Conservation (phyloP, 2,888 invertebrate genomes). For the Leucophenga montana region DNA sequence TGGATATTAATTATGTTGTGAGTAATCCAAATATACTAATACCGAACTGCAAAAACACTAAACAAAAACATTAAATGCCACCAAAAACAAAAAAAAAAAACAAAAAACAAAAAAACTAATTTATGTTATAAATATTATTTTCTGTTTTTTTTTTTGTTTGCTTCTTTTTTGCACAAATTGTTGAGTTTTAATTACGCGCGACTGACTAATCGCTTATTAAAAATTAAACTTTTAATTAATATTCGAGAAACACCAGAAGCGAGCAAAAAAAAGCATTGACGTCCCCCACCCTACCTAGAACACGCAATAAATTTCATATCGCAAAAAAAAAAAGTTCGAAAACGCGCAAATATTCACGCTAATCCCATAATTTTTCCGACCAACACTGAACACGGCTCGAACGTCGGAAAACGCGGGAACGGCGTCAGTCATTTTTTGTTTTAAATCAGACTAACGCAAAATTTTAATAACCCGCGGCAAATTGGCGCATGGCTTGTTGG, state of each 20-base stretch:
- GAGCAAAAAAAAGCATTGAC: no score
- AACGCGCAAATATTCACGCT: conserved; percentile 37
- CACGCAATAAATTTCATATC: conserved; percentile 3
- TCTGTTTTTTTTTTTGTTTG: conserved; percentile 29
- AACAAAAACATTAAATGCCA: no score
- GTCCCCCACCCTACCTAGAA: conserved; percentile 34
- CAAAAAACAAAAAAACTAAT: conserved; percentile 6
- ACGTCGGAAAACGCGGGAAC: conserved; percentile 13
- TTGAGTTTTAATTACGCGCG: conserved; percentile 3
- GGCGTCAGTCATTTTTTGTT: conserved; percentile 35
- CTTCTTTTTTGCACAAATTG: conserved; percentile 3
- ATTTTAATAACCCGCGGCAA: conserved; percentile 57
- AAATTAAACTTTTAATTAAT: conserved; percentile 62
- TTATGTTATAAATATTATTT: conserved; percentile 25
- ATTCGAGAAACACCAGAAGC: conserved; percentile 26
- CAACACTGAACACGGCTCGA: conserved; percentile 48
- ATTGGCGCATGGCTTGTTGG: conserved; percentile 42
- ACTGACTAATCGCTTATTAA: conserved; percentile 46
- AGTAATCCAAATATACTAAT: conserved; percentile 18
- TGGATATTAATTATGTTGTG: conserved; percentile 43
- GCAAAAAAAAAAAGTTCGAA: not conserved
- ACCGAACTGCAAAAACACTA: conserved; percentile 18
- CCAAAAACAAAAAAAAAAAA: conserved; percentile 31
- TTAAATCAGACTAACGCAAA: conserved; percentile 64
- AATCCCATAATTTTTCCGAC: conserved; percentile 65